Evolutionary conservation across 2,113 vertebrate genomes (phyloP), one percentile per base, ranked within the genome.

Genomic region (Prolemur simus): DNA sequence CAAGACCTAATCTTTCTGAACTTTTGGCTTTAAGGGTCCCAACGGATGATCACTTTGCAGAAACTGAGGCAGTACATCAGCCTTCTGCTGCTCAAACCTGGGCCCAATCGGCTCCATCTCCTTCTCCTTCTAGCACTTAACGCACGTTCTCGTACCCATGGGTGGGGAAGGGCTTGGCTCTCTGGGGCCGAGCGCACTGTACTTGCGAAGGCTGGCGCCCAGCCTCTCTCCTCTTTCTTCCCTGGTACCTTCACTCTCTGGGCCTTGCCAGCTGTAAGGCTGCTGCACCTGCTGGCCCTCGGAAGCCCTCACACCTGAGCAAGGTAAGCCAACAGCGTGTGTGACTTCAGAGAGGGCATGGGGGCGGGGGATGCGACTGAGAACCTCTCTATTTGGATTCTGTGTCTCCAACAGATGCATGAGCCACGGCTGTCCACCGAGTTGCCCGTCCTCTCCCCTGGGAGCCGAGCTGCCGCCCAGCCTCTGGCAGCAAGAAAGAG

Each of bases 401-500:
- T 3, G 25, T 9, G 58, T 92, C 93, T 88, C 1, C 11, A 68
- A 74, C 91, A 96, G 96, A 68, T 56, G 78, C 3, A 10, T 0
- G 21, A 56, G 80, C 74, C 15, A 8, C 0, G 3, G 32, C 85
- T 25, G 3, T 74, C 49, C n/a, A 17, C 74, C 18, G 9, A 47
- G n/a, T 42, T 5, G 37, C 58, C 18, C 42, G 17, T 60, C 82
- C 82, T 42, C 85, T 88, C 66, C 91, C 81, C 56, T 2, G 78
- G 93, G 80, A 95, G 77, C 52, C 1, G 5, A 32, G 39, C 42
- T 8, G 87, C 64, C 5, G 4, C 89, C 64, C 42, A 42, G 32
- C 66, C 87, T 91, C 85, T 64, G 60, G 34, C 6, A 8, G 81
- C 85, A 39, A 76, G 68, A 96, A 86, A 94, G 81, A 73, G 54